These are phyloP conservation scores for Capromys pilorides DNA, from an alignment of 2,797 vertebrate species.

Conservation along the genomic window DNA sequence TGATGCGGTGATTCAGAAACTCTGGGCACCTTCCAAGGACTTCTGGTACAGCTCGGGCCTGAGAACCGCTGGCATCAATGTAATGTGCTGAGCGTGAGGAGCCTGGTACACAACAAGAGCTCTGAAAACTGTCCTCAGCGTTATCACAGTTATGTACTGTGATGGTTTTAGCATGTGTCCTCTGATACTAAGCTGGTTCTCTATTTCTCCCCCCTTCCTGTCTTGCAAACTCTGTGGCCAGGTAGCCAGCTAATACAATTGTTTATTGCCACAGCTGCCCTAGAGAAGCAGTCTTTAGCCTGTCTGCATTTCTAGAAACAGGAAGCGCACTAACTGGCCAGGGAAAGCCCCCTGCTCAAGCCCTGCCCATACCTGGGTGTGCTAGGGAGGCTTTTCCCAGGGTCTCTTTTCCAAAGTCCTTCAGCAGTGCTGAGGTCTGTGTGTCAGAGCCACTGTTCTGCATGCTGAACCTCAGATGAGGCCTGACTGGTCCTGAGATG, in stretches of 20 bases:
- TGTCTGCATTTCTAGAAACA: background rate
- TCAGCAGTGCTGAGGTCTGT: background rate
- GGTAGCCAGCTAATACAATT: background rate
- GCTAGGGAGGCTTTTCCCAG: background rate
- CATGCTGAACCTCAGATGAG: background rate
- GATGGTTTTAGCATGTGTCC: background rate
- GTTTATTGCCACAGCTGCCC: background rate
- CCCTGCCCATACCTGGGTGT: background rate
- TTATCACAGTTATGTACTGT: background rate
- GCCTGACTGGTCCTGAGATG: background rate
- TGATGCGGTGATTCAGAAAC: conserved; percentile 25
- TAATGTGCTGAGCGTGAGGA: conserved; percentile 3
- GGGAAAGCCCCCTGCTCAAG: background rate
- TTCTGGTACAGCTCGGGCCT: background rate
- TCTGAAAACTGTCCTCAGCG: background rate
- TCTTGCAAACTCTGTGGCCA: background rate
- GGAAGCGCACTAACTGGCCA: background rate
- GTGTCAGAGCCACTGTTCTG: background rate
- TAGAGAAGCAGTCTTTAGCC: background rate
- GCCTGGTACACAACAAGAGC: background rate
- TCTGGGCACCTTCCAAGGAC: background rate
- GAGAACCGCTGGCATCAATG: background rate
- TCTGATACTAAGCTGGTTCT: background rate
- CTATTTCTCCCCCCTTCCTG: background rate
- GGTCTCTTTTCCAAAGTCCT: background rate